Conservation (phyloP, 1,140 invertebrate species). For the Alviniconcha marisindica region DNA sequence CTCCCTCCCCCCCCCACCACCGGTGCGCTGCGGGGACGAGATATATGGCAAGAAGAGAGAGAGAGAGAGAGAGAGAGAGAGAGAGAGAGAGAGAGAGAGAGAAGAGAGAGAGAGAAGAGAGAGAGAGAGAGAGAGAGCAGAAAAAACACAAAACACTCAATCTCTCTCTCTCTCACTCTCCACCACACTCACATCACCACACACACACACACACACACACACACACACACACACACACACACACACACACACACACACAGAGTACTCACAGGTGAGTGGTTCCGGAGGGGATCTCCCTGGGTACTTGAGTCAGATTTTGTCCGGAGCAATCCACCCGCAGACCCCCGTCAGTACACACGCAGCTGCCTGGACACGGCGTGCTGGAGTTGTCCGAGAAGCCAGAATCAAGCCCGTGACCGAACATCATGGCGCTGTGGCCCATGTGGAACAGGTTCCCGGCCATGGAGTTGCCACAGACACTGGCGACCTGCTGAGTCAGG, state of each 20-base stretch:
- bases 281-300: conserved; percentile 10
- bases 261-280: conserved; percentile 26
- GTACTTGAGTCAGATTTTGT: conserved; percentile 31
- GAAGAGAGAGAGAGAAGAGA: neutral
- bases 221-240: no score
- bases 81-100: conserved; percentile 11
- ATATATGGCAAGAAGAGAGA: neutral
- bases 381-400: neutral
- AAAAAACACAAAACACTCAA: neutral
- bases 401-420: neutral
- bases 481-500: no score
- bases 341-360: conserved; percentile 11
- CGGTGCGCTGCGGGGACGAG: no score
- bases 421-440: neutral
- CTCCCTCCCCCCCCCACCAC: no score
- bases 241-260: neutral
- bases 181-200: neutral
- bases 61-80: neutral
- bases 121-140: conserved; percentile 5
- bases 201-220: no score
- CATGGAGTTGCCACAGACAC: no score
- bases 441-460: no score
- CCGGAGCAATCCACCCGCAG: conserved; percentile 35
- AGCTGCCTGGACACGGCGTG: conserved; percentile 15
- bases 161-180: neutral